Evolutionary conservation across 2,797 vertebrate species (phyloP).

Genomic region (Halcyon leucocephala): DNA sequence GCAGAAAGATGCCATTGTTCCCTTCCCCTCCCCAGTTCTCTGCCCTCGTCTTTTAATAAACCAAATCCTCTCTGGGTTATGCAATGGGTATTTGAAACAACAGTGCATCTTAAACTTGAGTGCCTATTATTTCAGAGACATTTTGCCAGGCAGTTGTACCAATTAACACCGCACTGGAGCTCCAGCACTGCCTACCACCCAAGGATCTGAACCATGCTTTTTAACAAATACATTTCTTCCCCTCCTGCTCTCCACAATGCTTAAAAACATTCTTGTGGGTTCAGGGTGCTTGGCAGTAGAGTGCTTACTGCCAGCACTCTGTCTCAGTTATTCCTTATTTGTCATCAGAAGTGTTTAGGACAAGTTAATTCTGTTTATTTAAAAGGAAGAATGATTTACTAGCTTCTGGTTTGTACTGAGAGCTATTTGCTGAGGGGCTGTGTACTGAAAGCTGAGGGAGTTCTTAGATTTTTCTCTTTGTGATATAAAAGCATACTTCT

Average conservation of each 20-base stretch:
- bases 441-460: background rate
- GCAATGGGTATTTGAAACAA: background rate
- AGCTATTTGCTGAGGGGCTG: background rate
- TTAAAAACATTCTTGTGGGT: background rate
- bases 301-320: background rate
- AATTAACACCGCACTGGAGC: rapidly evolving
- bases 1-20: rapidly evolving
- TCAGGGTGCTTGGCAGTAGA: background rate
- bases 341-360: background rate
- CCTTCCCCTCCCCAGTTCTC: background rate
- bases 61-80: background rate
- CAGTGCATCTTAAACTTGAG: background rate
- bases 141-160: background rate
- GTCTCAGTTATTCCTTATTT: background rate
- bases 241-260: background rate
- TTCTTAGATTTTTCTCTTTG: background rate
- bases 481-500: background rate
- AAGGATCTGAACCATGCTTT: background rate
- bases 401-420: background rate
- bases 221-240: background rate
- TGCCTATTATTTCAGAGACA: background rate
- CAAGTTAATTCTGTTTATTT: background rate
- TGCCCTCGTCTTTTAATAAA: background rate
- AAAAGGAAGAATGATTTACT: background rate
- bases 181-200: background rate